phyloP scores from a whole-genome alignment of 2,797 vertebrate genomes.

The Cryptoprocta ferox region DNA sequence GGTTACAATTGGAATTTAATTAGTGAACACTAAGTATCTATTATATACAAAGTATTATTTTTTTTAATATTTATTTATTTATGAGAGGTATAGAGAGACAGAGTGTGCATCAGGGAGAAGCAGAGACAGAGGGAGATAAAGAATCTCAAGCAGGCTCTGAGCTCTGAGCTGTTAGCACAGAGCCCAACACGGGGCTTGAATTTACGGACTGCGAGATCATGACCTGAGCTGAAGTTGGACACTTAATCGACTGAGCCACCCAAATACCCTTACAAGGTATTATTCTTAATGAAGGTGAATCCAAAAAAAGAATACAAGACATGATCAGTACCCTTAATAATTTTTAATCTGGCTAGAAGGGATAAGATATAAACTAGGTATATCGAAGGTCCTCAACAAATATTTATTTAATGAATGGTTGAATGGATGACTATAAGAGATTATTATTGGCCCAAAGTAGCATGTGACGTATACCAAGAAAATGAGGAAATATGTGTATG shows the following conservation, averaged over 20 bases:
- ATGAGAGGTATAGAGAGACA: too few relatives aligned
- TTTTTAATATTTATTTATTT: too few relatives aligned
- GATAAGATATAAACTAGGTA: background rate
- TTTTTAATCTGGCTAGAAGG: background rate
- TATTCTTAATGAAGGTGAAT: too few relatives aligned
- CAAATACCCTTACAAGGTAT: too few relatives aligned
- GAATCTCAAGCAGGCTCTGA: too few relatives aligned
- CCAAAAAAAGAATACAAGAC: background rate
- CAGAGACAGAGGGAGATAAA: too few relatives aligned
- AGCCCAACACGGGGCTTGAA: too few relatives aligned
- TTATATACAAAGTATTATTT: background rate
- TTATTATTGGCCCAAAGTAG: background rate
- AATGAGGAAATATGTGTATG: background rate
- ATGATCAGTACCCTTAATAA: background rate
- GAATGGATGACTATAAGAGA: background rate
- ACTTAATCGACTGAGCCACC: too few relatives aligned
- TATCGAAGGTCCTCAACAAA: background rate
- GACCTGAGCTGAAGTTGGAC: too few relatives aligned
- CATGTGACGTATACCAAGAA: background rate
- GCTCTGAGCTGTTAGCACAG: too few relatives aligned
- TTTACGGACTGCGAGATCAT: too few relatives aligned
- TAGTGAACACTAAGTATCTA: background rate
- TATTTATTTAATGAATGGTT: constrained; percentile 24
- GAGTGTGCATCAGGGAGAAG: too few relatives aligned
- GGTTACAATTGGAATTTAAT: background rate